These are phyloP conservation scores for Mirza zaza DNA, from an alignment of 2,113 vertebrate genomes.

Conservation along the genomic window DNA sequence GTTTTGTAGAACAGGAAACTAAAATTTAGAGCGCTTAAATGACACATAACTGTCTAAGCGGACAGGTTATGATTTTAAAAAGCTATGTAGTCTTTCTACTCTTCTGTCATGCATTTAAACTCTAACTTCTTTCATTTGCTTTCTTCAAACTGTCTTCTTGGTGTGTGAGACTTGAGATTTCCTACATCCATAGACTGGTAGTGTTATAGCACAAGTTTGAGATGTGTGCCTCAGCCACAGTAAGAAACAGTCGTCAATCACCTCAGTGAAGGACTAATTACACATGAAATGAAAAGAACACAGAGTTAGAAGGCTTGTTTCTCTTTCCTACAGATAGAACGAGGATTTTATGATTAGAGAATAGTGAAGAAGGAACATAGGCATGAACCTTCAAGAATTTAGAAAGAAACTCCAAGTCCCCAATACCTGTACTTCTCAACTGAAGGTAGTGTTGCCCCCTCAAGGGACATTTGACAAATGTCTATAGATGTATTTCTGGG, in stretches of 20 bases:
- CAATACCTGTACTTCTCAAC: fast-evolving
- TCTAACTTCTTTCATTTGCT: neutral
- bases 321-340: neutral
- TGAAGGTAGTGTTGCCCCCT: neutral
- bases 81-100: neutral
- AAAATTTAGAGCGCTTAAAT: neutral
- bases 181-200: neutral
- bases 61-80: neutral
- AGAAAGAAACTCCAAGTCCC: neutral
- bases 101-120: neutral
- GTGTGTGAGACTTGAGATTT: neutral
- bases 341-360: neutral
- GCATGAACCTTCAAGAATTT: neutral
- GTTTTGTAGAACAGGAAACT: neutral
- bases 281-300: neutral
- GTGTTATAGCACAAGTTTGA: neutral
- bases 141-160: neutral
- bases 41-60: neutral
- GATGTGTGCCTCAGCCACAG: no score
- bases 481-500: neutral
- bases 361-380: neutral
- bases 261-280: neutral
- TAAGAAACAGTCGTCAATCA: neutral
- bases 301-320: fast-evolving
- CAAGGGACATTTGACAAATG: neutral